Evolutionary conservation across 1,140 invertebrate genomes (phyloP), one percentile per base, ranked within the genome.

Genomic region (Drosophila erecta): DNA sequence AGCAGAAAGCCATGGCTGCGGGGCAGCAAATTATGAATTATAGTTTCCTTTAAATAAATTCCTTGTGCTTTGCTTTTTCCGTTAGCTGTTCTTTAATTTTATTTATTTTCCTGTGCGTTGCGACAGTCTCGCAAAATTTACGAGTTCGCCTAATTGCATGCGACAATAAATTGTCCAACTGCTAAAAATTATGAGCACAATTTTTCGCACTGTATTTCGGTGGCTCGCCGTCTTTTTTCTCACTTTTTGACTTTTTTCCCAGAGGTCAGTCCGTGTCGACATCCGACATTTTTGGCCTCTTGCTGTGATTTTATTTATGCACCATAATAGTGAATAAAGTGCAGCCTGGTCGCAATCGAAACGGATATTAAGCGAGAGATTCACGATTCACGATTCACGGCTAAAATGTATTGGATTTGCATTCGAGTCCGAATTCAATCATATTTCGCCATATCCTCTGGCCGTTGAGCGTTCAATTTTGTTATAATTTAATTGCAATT

Each of bases 111-210:
- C 59, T 57, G 67, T 67, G 57, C 54, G 74, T 53, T 60, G 81
- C 78, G 61, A 74, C 72, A 78, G 70, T 72, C 66, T 44, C 53
- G 17, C 12, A 62, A 57, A 67, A 87, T 87, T 87, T 87, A 87
- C 79, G 84, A 89, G 72, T 67, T 61, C 69, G 64, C 67, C 79
- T 87, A 87, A 87, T 87, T 87, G 84, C 84, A 84, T 53, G 73
- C 50, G 76, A 83, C 76, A 80, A 87, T 87, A 87, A 87, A 87
- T 87, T 89, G 56, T 74, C 43, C 70, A 76, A 79, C 83, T 87
- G 78, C 69, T 74, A 44, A 76, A 81, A 87, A 86, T 86, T 78
- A 86, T 87, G 81, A 64, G 76, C 73, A 69, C 67, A 71, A 86
- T 83, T 74, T 81, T 69, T 67, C 33, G 60, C 49, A 65, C 64